Evolutionary conservation across 2,888 invertebrate species (phyloP), one percentile per base, ranked within the genome.

Genomic region (Dasypogon diadema): DNA sequence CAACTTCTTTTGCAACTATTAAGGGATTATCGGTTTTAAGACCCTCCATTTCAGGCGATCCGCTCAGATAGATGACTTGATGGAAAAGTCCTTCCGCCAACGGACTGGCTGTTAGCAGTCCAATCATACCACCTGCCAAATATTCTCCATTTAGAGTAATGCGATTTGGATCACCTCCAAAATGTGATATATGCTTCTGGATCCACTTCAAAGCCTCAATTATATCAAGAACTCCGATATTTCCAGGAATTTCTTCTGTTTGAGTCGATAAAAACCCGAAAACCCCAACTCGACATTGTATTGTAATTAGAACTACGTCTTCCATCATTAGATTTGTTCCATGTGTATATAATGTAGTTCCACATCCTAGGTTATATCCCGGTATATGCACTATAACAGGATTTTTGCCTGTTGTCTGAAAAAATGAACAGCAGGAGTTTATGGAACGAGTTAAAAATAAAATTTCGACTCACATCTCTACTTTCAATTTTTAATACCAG

Each of bases 111-210:
- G 83, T 75, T 76, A 86, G 81, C 4, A 84, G 80, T 0, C 84
- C 82, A 0, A 86, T 86, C 1, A 86, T 85, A 4, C 81, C 83
- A 2, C 81, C 84, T 8, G 87, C 87, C 2, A 87, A 85, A 76
- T 86, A 87, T 76, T 87, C 85, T 4, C 87, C 87, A 77, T 85
- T 83, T 5, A 87, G 79, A 2, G 87, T 87, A 0, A 88, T 83
- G 18, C 79, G 79, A 10, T 79, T 75, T 2, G 84, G 82, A 79
- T 87, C 84, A 2, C 88, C 88, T 48, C 87, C 85, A 78, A 87
- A 87, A 65, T 79, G 73, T n/a, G 74, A 75, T 22, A 87, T 86
- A 79, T 87, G 81, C 12, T 83, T 80, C 46, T 83, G 82, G 1
- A 87, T 83, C 87, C 87, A 88, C 74, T 83, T 78, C n/a, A 30